phyloP scores from a whole-genome alignment of 2,888 invertebrate genomes.

The Perithous albicinctus region DNA sequence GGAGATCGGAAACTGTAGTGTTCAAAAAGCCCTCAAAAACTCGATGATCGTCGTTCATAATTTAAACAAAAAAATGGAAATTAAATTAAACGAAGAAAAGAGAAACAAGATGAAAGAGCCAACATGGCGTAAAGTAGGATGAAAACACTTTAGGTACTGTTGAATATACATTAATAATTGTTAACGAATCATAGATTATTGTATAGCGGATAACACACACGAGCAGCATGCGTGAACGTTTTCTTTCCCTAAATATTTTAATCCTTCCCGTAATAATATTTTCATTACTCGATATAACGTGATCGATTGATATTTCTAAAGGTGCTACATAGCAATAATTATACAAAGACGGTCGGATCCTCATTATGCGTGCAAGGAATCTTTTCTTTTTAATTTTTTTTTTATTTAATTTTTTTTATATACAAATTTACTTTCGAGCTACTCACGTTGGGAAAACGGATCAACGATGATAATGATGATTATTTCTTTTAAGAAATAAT shows the following conservation, averaged over 20 bases:
- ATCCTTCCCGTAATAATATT: conserved; percentile 58
- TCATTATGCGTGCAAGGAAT: conserved; percentile 43
- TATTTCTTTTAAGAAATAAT: background rate
- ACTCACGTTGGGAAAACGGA: conserved; percentile 3
- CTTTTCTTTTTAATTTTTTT: background rate
- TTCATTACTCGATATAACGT: conserved; percentile 57
- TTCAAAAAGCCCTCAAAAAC: conserved; percentile 47
- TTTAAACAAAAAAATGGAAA: conserved; percentile 13
- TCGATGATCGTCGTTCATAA: conserved; percentile 44
- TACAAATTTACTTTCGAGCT: background rate
- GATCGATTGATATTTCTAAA: conserved; percentile 64
- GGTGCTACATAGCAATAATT: conserved; percentile 67
- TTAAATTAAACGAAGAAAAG: conserved; percentile 19
- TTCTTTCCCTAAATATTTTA: conserved; percentile 49
- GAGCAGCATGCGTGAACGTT: conserved; percentile 63
- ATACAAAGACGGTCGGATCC: conserved; percentile 41
- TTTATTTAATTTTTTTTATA: background rate
- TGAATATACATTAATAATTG: conserved; percentile 70
- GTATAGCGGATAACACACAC: conserved; percentile 57
- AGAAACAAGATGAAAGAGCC: conserved; percentile 25
- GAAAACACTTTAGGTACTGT: conserved; percentile 66
- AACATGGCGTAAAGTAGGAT: conserved; percentile 55
- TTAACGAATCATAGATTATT: conserved; percentile 72
- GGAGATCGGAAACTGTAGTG: conserved; percentile 48
- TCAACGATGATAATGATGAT: background rate